A percentile compares a stretch with the other conserved stretches of the same genome.
These are phyloP conservation scores for Acropora yongei DNA, from an alignment of 64 coral and sea anemone genomes.

Conservation along the genomic window DNA sequence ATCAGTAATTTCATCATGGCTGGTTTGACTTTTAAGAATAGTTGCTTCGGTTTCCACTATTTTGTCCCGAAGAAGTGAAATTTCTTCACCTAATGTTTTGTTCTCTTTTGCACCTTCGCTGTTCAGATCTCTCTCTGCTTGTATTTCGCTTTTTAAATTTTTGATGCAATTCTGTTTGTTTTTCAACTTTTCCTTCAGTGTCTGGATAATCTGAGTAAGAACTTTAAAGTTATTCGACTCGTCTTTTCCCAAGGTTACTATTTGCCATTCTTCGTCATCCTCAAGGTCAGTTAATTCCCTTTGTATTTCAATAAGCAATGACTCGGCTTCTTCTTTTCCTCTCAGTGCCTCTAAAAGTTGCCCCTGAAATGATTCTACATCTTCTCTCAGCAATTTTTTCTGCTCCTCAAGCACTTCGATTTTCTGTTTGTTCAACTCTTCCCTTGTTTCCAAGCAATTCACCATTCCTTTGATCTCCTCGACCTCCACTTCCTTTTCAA, in stretches of 20 bases:
- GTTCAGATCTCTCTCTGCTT: not conserved
- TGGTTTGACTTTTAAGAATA: conserved; percentile 29
- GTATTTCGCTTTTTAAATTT: conserved; percentile 16
- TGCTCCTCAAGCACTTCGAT: conserved; percentile 36
- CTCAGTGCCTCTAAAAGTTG: not conserved
- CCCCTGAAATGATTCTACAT: not conserved
- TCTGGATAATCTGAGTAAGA: not conserved
- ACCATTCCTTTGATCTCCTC: not conserved
- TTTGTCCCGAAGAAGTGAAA: conserved; percentile 24
- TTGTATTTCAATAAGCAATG: conserved; percentile 23
- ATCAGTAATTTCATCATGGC: conserved; percentile 18
- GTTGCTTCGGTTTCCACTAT: not conserved
- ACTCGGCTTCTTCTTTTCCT: conserved; percentile 11
- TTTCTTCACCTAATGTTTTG: conserved; percentile 21
- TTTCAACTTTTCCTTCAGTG: conserved; percentile 41
- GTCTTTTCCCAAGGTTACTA: no score
- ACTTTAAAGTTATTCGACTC: not conserved
- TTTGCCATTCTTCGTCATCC: not conserved
- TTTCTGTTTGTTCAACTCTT: conserved; percentile 5
- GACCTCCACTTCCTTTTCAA: not conserved
- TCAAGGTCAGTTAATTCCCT: not conserved
- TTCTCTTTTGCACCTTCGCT: conserved; percentile 28
- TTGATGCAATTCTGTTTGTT: conserved; percentile 17
- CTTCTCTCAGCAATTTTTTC: not conserved
- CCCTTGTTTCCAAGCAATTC: not conserved